Evolutionary conservation across 2,797 vertebrate species (phyloP), one percentile per base, ranked within the genome.

Genomic region (Strix occidentalis): DNA sequence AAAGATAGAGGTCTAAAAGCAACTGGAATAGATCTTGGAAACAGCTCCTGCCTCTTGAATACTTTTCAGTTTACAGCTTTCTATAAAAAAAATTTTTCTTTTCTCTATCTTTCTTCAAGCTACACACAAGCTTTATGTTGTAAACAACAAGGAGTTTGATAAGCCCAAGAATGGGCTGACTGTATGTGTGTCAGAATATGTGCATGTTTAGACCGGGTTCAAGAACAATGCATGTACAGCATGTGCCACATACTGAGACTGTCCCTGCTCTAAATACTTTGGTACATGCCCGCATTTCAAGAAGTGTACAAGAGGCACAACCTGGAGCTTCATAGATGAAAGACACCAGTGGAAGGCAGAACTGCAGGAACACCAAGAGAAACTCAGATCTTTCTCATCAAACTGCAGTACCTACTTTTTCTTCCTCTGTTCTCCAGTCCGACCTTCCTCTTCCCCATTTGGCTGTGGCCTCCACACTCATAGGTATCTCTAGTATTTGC

Each of bases 1-100:
- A 93, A 94, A 88, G 68, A 87, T 23, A 87, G 53, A 71, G 28
- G 58, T 92, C 86, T 94, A 76, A 95, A 95, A 95, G 37, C 45
- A 95, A 60, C 58, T 50, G 58, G n/a, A 93, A 88, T 57, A 86
- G 63, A 94, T 91, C 93, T 90, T 88, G 89, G 79, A 82, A 37
- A 10, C 37, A 37, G 37, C 37, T 37, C 37, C 37, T 37, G 37
- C 37, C 37, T 37, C 37, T 37, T 37, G 37, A 37, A 37, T 37
- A 37, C 37, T 37, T 37, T 37, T 37, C 37, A 96, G 69, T 95
- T 95, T 94, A 94, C 41, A 66, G n/a, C 33, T 83, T 69, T 87
- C 61, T 39, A 68, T 75, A 69, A 71, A 64, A 75, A 48, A 71
- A 75, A 58, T n/a, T n/a, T n/a, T n/a, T n/a, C 17, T 89, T 71